Evolutionary conservation across 2,888 invertebrate species (phyloP), one percentile per base, ranked within the genome.

Genomic region (Cephus runcator): DNA sequence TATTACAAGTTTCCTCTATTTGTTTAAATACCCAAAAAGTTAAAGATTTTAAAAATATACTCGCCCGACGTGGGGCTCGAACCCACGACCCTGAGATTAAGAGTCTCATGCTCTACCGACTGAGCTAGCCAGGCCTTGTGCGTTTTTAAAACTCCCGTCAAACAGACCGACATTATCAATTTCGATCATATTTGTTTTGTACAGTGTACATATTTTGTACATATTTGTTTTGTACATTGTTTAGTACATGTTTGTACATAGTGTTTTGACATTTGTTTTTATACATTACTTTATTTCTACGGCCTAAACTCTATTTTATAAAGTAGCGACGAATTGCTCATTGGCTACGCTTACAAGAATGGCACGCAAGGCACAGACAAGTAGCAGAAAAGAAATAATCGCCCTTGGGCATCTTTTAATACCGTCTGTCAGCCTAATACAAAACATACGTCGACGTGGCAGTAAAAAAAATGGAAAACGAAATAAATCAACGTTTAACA

Each of bases 1-100:
- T 56, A 56, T 23, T 56, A 56, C 0, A 56, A 56, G 23, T 56
- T 56, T 56, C 15, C 9, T 56, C 9, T 6, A 23, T 9, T 1
- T 9, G 9, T 23, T 56, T 9, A 6, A 15, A 40, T 0, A 23
- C 2, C 6, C 6, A 40, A 23, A 23, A 6, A 40, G 15, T 40
- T 15, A 15, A 40, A 6, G 23, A 6, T 40, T 0, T 1, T 0
- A 23, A 40, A 23, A 9, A 40, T 6, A 56, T 23, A 56, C 23
- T 76, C 88, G 88, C 88, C 87, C 88, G 84, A 89, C 88, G 88
- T 87, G 88, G 88, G 88, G 88, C 88, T 90, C 88, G 90, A 89
- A 88, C 88, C 87, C 88, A 88, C 88, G 89, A 89, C 88, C 88
- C 88, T 89, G 88, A 88, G 89, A 89, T 89, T 89, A 88, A 89